phyloP scores from a whole-genome alignment of 2,113 vertebrate species.

The Aldabrachelys gigantea region DNA sequence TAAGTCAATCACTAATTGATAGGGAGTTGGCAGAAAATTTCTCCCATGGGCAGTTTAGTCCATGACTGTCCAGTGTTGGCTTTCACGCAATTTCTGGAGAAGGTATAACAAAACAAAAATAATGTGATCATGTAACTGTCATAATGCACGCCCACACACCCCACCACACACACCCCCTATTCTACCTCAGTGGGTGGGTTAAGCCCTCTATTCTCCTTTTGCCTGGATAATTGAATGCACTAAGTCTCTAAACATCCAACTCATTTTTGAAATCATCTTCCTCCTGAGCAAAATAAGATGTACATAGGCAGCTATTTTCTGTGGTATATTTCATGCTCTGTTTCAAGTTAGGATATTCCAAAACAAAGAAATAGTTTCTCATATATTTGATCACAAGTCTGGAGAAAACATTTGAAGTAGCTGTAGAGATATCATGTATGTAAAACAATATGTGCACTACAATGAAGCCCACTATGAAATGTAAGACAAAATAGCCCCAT shows the following conservation, averaged over 20 bases:
- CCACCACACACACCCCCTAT: neutral
- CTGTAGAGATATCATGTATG: neutral
- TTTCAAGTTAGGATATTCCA: neutral
- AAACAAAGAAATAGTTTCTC: accelerated
- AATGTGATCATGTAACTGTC: accelerated
- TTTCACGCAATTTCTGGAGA: neutral
- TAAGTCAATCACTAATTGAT: too few species aligned
- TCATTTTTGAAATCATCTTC: neutral
- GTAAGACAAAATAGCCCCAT: accelerated
- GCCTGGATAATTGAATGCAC: neutral
- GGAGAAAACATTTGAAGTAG: neutral
- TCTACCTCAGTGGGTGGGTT: neutral
- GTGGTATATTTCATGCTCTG: neutral
- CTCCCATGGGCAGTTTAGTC: too few species aligned
- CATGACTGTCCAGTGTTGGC: neutral
- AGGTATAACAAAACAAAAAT: accelerated
- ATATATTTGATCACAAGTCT: neutral
- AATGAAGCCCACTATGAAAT: accelerated
- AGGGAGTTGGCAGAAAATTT: too few species aligned
- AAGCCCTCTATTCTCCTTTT: neutral
- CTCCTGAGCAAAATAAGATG: neutral
- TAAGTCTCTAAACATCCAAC: neutral
- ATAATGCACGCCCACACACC: accelerated
- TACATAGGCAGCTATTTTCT: neutral
- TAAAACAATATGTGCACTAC: neutral